These are phyloP conservation scores for Caligus rogercresseyi DNA, from an alignment of 1,140 invertebrate genomes.

Conservation along the genomic window DNA sequence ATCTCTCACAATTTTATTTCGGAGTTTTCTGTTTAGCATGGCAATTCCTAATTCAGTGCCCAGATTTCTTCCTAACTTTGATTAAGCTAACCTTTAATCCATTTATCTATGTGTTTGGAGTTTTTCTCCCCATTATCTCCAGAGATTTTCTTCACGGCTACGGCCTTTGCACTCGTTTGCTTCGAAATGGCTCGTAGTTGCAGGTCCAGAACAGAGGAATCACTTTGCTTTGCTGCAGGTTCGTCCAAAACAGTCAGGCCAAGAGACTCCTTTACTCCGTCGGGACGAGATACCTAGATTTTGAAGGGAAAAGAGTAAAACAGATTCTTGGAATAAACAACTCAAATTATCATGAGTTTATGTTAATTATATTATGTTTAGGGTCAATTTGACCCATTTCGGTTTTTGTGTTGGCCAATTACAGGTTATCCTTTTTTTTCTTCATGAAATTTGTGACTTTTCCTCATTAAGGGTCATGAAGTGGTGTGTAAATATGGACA, in stretches of 20 bases:
- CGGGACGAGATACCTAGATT: conserved; percentile 57
- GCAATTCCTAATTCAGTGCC: no score
- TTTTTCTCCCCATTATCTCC: conserved; percentile 46
- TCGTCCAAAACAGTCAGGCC: conserved; percentile 83
- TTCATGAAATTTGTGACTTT: no score
- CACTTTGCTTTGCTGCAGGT: conserved; percentile 80
- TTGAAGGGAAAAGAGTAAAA: background rate
- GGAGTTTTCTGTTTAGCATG: no score
- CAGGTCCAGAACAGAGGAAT: conserved; percentile 79
- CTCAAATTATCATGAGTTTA: background rate
- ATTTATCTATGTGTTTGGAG: conserved; percentile 68
- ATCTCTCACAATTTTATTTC: no score
- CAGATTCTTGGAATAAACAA: background rate
- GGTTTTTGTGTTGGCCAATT: no score
- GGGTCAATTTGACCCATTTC: no score
- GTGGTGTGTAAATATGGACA: background rate
- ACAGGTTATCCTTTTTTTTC: no score
- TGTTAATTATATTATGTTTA: no score
- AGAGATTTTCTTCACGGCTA: conserved; percentile 23
- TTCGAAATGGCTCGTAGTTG: conserved; percentile 70
- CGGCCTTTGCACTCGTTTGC: conserved; percentile 36
- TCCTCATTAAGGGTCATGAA: no score
- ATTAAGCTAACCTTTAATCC: conserved; percentile 67
- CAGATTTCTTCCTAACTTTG: no score
- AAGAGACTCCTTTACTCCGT: conserved; percentile 46